Conservation (phyloP, 2,888 invertebrate species). For the Gonocerus acuteangulatus region DNA sequence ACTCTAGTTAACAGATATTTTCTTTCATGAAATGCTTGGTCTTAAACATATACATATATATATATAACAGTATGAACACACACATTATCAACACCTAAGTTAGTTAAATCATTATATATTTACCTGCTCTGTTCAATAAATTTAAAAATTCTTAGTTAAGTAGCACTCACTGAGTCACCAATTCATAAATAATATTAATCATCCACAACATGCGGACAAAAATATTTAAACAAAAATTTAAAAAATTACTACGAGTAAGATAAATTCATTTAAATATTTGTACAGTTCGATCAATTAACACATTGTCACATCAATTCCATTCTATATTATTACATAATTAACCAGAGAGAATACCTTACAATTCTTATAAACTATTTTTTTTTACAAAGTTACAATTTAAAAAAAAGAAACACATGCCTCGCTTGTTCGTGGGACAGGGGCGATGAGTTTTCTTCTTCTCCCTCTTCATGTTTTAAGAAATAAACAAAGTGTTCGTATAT, state of each 20-base stretch:
- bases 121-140: conserved; percentile 5
- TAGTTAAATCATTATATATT: conserved; percentile 20
- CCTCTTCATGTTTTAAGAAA: conserved; percentile 26
- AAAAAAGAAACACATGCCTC: conserved; percentile 25
- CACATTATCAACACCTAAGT: conserved; percentile 27
- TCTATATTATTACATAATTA: conserved; percentile 26
- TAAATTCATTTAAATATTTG: conserved; percentile 36
- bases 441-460: conserved; percentile 25
- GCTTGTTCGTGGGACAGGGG: conserved; percentile 19
- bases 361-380: conserved; percentile 31
- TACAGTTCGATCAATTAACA: conserved; percentile 35
- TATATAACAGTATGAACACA: conserved; percentile 34
- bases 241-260: conserved; percentile 11
- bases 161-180: conserved; percentile 27
- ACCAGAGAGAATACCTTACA: conserved; percentile 33
- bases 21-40: conserved; percentile 19
- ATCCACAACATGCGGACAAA: conserved; percentile 5
- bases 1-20: conserved; percentile 5
- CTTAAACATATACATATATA: conserved; percentile 21
- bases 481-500: conserved; percentile 27
- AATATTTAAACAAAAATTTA: not conserved
- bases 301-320: conserved; percentile 35
- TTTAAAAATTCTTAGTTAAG: conserved; percentile 26
- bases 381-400: conserved; percentile 34
- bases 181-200: conserved; percentile 14